Evolutionary conservation across 2,113 vertebrate species (phyloP).

Genomic region (Salvelinus namaycush): DNA sequence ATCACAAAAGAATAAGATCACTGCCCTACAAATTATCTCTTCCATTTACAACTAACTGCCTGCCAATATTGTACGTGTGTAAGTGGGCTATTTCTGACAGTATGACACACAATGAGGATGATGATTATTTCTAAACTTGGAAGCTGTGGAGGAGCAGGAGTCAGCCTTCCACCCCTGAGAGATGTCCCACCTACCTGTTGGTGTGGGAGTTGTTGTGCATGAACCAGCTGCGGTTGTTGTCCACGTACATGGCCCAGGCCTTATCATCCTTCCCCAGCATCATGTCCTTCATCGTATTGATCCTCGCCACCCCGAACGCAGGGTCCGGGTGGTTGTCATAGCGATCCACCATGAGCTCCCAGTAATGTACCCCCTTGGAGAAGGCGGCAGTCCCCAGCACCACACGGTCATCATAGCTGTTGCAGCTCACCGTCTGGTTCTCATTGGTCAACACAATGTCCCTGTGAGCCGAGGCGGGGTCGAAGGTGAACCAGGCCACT

Average conservation of each 20-base stretch:
- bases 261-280: constrained; percentile 98
- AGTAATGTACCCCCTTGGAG: constrained; percentile 94
- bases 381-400: constrained; percentile 94
- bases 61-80: too few relatives aligned
- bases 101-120: too few relatives aligned
- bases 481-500: constrained; percentile 99
- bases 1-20: too few relatives aligned
- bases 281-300: constrained; percentile 92
- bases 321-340: constrained; percentile 98
- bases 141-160: too few relatives aligned
- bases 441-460: constrained; percentile 95
- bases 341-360: constrained; percentile 91
- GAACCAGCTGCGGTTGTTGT: constrained; percentile 99
- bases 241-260: constrained; percentile 99
- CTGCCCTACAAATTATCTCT: too few relatives aligned
- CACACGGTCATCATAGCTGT: constrained; percentile 95
- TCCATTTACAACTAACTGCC: too few relatives aligned
- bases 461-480: constrained; percentile 89
- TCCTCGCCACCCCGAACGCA: constrained; percentile 92
- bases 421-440: constrained; percentile 93
- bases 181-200: constrained; percentile 79
- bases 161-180: too few relatives aligned
- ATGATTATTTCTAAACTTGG: too few relatives aligned
- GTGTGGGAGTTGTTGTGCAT: constrained; percentile 99
- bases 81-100: too few relatives aligned